phyloP scores from a whole-genome alignment of 2,797 vertebrate species.

The Distichodus sexfasciatus region DNA sequence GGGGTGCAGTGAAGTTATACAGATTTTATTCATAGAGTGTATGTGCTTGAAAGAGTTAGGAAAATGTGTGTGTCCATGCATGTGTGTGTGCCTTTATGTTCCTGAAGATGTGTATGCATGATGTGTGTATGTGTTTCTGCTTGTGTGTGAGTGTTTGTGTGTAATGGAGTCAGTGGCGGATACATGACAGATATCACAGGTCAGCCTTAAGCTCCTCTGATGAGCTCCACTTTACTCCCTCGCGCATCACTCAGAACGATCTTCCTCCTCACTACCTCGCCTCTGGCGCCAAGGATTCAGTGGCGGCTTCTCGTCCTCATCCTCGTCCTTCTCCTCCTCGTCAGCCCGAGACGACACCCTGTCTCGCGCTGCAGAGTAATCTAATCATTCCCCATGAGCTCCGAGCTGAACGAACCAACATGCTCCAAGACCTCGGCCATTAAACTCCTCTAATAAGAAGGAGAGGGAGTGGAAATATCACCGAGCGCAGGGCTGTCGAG shows the following conservation, averaged over 20 bases:
- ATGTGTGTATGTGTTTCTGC: too few relatives aligned
- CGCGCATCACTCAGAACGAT: constrained; percentile 23
- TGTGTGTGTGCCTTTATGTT: too few relatives aligned
- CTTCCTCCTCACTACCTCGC: constrained; percentile 44
- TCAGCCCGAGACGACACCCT: constrained; percentile 43
- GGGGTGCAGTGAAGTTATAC: too few relatives aligned
- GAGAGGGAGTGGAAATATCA: constrained; percentile 15
- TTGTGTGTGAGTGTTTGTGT: constrained; percentile 29
- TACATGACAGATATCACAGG: constrained; percentile 39
- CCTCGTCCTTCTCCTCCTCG: constrained; percentile 25
- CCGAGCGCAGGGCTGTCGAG: constrained; percentile 17
- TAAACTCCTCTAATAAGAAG: constrained; percentile 65
- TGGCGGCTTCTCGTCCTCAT: too few relatives aligned
- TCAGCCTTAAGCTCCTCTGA: constrained; percentile 43
- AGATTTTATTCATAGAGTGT: too few relatives aligned
- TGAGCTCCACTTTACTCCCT: constrained; percentile 37
- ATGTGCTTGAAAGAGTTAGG: too few relatives aligned
- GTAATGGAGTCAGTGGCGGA: constrained; percentile 29
- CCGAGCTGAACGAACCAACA: constrained; percentile 11
- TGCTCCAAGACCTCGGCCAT: constrained; percentile 14
- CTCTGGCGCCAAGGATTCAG: constrained; percentile 26
- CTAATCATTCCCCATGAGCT: constrained; percentile 45
- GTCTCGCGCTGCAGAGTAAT: constrained; percentile 41
- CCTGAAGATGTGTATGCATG: too few relatives aligned
- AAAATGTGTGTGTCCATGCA: too few relatives aligned